These are phyloP conservation scores for Hirtodrosophila duncani DNA, from an alignment of 2,888 invertebrate species.

Conservation along the genomic window DNA sequence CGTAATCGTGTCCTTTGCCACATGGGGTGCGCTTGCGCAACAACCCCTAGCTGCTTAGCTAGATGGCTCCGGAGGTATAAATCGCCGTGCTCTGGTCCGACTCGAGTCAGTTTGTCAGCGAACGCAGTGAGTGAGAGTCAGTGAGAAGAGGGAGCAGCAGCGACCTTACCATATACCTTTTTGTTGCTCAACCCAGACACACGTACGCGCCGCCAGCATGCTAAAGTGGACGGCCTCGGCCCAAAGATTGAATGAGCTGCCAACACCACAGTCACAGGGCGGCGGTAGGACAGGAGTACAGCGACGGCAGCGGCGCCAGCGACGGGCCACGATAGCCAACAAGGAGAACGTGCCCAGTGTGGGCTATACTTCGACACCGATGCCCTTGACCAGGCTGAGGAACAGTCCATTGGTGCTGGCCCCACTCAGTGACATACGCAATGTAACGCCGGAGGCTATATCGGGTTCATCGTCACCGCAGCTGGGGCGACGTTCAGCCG, in stretches of 20 bases:
- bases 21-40: conserved; percentile 59
- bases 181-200: too few relatives aligned
- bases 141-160: conserved; percentile 8
- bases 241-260: conserved; percentile 58
- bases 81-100: conserved; percentile 37
- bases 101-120: conserved; percentile 74
- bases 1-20: conserved; percentile 6
- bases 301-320: conserved; percentile 53
- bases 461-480: conserved; percentile 8
- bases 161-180: conserved; percentile 10
- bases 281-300: too few relatives aligned
- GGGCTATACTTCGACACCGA: conserved; percentile 71
- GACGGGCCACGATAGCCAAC: conserved; percentile 73
- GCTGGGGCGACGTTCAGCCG: too few relatives aligned
- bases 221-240: conserved; percentile 77
- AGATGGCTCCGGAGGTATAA: conserved; percentile 43
- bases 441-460: conserved; percentile 58
- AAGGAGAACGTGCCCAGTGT: conserved; percentile 67
- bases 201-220: too few relatives aligned
- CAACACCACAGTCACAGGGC: conserved; percentile 3
- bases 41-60: too few relatives aligned
- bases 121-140: conserved; percentile 46
- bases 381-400: conserved; percentile 43
- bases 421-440: conserved; percentile 70
- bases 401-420: conserved; percentile 70